phyloP scores from a whole-genome alignment of 2,797 vertebrate genomes.

The Perodicticus potto region DNA sequence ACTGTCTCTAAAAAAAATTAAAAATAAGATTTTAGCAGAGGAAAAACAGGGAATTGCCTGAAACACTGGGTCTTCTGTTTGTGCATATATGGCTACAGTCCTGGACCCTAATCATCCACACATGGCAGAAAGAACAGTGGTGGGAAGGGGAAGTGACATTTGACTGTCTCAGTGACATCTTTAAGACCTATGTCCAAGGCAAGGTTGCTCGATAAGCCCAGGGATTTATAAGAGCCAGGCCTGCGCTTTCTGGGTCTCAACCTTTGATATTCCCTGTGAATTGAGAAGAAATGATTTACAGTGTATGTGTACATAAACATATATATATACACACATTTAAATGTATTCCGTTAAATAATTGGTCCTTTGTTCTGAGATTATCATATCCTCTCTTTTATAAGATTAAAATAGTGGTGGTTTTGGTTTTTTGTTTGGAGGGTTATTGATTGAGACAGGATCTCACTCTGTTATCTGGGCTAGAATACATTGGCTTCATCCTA shows the following conservation, averaged over 20 bases:
- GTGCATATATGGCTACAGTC: background rate
- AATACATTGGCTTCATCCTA: background rate
- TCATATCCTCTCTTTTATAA: background rate
- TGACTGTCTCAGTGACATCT: conserved; percentile 1
- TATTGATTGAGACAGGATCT: background rate
- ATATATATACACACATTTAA: too few species aligned
- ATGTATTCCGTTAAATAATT: background rate
- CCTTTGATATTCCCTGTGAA: background rate
- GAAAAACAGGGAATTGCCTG: background rate
- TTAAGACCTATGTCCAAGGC: background rate
- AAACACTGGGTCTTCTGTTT: background rate
- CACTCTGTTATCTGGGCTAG: background rate
- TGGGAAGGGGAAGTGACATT: background rate
- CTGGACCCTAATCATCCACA: background rate
- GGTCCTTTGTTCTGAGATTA: background rate
- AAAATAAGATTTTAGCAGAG: background rate
- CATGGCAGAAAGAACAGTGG: background rate
- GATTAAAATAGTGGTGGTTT: background rate
- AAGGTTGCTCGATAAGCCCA: background rate
- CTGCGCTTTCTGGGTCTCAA: background rate
- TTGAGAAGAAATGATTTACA: background rate
- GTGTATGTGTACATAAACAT: too few species aligned
- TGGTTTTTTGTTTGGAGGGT: background rate
- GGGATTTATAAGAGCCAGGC: too few species aligned
- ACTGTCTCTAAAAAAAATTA: too few species aligned